These are phyloP conservation scores for Mesochorus sp. DNA, from an alignment of 2,888 invertebrate genomes.

Conservation along the genomic window DNA sequence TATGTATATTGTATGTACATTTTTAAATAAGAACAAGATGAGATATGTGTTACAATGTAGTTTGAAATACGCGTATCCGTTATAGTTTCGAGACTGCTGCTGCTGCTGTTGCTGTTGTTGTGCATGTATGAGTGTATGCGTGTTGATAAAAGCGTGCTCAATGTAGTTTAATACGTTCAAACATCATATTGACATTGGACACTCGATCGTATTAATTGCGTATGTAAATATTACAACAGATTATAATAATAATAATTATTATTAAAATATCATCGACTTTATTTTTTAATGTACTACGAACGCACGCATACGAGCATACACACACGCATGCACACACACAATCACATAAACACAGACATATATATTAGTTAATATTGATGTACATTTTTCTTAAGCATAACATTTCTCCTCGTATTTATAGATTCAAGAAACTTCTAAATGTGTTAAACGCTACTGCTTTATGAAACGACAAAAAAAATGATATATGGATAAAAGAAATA, in stretches of 20 bases:
- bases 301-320: neutral
- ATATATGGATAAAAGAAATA: slow-evolving; percentile 67
- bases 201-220: slow-evolving; percentile 46
- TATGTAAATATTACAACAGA: slow-evolving; percentile 57
- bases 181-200: neutral
- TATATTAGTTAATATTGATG: slow-evolving; percentile 73
- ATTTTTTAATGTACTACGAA: slow-evolving; percentile 66
- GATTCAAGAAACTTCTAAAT: slow-evolving; percentile 76
- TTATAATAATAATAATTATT: slow-evolving; percentile 48
- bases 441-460: slow-evolving; percentile 78
- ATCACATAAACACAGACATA: slow-evolving; percentile 26
- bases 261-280: slow-evolving; percentile 63
- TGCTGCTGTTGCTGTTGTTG: slow-evolving; percentile 8
- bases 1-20: slow-evolving; percentile 57
- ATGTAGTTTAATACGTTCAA: neutral
- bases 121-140: slow-evolving; percentile 36
- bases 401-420: slow-evolving; percentile 75
- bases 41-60: slow-evolving; percentile 42
- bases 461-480: slow-evolving; percentile 64
- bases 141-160: slow-evolving; percentile 6
- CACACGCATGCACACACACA: slow-evolving; percentile 49
- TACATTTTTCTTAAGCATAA: slow-evolving; percentile 77
- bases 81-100: slow-evolving; percentile 33
- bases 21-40: slow-evolving; percentile 43
- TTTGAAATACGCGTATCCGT: slow-evolving; percentile 24